Evolutionary conservation across 1,140 invertebrate species (phyloP).

Genomic region (Lepidostoma basale): DNA sequence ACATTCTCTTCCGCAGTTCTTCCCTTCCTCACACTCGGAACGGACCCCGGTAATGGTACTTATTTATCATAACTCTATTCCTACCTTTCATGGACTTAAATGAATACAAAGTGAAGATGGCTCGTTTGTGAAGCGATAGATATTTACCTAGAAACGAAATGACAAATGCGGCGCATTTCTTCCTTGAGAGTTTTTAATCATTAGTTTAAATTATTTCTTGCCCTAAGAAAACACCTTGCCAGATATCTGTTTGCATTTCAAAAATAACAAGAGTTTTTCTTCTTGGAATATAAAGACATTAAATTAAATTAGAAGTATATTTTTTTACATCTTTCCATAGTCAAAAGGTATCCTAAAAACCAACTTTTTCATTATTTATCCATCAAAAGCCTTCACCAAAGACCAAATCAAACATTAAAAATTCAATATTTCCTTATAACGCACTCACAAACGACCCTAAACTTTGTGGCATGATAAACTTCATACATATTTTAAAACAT

Average conservation of each 20-base stretch:
- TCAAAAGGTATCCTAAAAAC: too few species aligned
- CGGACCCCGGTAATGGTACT: conserved; percentile 36
- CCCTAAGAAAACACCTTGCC: too few species aligned
- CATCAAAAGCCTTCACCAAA: not conserved
- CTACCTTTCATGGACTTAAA: conserved; percentile 40
- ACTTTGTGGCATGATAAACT: conserved; percentile 4
- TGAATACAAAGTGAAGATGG: conserved; percentile 44
- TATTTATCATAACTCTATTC: conserved; percentile 45
- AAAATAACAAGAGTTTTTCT: too few species aligned
- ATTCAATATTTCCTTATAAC: conserved; percentile 29
- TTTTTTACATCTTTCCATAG: too few species aligned
- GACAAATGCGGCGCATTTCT: conserved; percentile 34
- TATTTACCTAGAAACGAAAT: conserved; percentile 35
- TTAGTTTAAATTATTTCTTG: too few species aligned
- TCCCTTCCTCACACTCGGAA: conserved; percentile 8
- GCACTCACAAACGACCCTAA: conserved; percentile 30
- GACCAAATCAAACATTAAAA: conserved; percentile 27
- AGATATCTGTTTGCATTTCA: too few species aligned
- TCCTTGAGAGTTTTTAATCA: too few species aligned
- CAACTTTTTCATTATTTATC: conserved; percentile 4
- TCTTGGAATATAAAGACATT: too few species aligned
- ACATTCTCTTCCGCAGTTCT: not conserved
- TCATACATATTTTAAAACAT: conserved; percentile 39
- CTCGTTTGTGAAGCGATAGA: conserved; percentile 44
- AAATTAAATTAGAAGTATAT: too few species aligned